A percentile compares a stretch with the other conserved stretches of the same genome.
Conservation (phyloP, 2,113 vertebrate species). For the Hippolais icterina region DNA sequence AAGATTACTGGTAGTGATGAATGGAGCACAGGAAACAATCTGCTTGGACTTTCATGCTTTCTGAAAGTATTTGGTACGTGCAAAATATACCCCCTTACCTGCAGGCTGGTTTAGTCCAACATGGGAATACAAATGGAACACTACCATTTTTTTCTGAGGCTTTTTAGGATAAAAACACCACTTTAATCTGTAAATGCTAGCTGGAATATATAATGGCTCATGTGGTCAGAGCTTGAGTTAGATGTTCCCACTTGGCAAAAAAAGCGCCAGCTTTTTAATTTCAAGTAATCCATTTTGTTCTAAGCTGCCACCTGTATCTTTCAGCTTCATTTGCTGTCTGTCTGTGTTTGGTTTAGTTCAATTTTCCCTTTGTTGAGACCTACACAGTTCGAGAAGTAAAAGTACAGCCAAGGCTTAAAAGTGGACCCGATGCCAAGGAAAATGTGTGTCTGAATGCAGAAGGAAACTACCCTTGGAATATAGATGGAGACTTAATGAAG, state of each 20-base stretch:
- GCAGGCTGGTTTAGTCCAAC: background rate
- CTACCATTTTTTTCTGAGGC: background rate
- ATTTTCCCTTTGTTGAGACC: slow-evolving; percentile 85
- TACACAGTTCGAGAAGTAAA: slow-evolving; percentile 80
- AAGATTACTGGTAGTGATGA: background rate
- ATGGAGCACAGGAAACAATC: background rate
- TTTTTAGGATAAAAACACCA: background rate
- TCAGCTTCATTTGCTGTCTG: background rate
- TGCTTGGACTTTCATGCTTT: background rate
- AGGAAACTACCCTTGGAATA: slow-evolving; percentile 80
- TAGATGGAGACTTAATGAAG: slow-evolving; percentile 84
- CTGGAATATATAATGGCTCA: background rate
- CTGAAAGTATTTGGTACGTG: background rate
- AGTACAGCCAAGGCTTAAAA: slow-evolving; percentile 53
- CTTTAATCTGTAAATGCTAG: background rate
- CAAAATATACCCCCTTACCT: background rate
- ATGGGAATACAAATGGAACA: background rate
- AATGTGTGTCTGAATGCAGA: slow-evolving; percentile 24
- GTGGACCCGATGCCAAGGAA: slow-evolving; percentile 22
- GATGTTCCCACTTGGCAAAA: background rate
- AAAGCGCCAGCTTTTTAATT: background rate
- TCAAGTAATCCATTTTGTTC: background rate
- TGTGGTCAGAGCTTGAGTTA: background rate
- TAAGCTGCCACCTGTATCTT: background rate
- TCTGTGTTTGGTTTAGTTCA: slow-evolving; percentile 77